Evolutionary conservation across 2,888 invertebrate genomes (phyloP), one percentile per base, ranked within the genome.

Genomic region (Eumacrocentrus americanus): DNA sequence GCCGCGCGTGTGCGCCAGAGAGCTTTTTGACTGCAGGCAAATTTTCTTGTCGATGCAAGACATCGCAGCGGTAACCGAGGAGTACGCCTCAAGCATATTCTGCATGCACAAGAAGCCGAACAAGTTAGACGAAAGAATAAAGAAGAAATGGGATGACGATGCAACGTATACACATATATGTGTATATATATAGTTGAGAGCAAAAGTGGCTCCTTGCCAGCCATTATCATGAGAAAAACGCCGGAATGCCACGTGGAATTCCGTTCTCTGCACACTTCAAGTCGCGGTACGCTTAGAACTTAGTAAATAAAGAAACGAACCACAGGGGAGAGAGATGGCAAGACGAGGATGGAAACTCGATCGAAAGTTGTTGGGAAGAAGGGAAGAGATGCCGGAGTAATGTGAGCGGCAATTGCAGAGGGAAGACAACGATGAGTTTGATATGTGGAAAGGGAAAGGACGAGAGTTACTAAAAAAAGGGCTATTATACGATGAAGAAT

Each of bases 181-280:
- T 12, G 35, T 52, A 47, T 48, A 25, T 18, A 20, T 20, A 23
- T 40, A 38, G 48, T 57, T 54, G 64, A 64, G 71, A 62, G 70
- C 69, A 63, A 72, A 68, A 72, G 71, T 67, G 66, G 67, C 29
- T 29, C 9, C 29, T 29, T 29, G 5, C 56, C 63, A 50, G 64
- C 66, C 67, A 70, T 69, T 70, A 71, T 70, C 69, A 67, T 63
- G 69, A 66, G 70, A 72, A 72, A 72, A 72, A 72, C 69, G 50
- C 62, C 40, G 60, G 68, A 68, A 73, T 73, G 71, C 64, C 65
- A 60, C 37, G 54, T 61, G 72, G 72, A 72, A 73, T 73, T 66
- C 61, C 57, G 55, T 62, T 40, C 62, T 58, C 63, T n/a, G n/a
- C 64, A 62, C 51, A 50, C 50, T 51, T 57, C 54, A 63, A 20